Base-by-base conservation (phyloP, 2,797 vertebrate species). In the Borostomias antarcticus region DNA sequence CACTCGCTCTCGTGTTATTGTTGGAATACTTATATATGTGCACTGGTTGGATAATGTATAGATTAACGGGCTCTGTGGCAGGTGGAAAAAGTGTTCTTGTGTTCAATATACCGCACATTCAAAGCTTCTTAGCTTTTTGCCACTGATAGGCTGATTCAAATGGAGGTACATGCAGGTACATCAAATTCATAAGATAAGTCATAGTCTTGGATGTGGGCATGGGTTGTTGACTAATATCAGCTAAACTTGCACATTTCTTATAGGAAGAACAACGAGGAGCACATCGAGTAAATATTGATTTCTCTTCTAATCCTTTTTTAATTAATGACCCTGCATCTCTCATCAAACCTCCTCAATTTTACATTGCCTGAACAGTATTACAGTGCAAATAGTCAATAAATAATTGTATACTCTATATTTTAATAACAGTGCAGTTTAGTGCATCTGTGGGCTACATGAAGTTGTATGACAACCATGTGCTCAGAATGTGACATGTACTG, bases 331-430 rank as follows among this genome's bases (percentile, higher is more conserved):
- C 7, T 19, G 8, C 29, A 9, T 19, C 17, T 56, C 53, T 19
- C 53, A 32, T 56, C 8, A 13, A 30, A 56, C 53, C 29, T 21
- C 53, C 47, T 50, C n/a, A n/a, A n/a, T n/a, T n/a, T n/a, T n/a
- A n/a, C n/a, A n/a, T n/a, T n/a, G n/a, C n/a, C n/a, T n/a, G n/a
- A n/a, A n/a, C 43, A 45, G 15, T n/a, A 45, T 45, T 45, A 15
- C 43, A 45, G 43, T 15, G 4, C 43, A 13, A 45, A 45, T 13
- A n/a, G n/a, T 13, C 43, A 45, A 4, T n/a, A 45, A 45, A 5
- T 1, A 45, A 45, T 45, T 45, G 15, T n/a, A 5, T 45, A 45
- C 43, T 6, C 43, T n/a, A n/a, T n/a, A n/a, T n/a, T n/a, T n/a
- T n/a, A n/a, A n/a, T n/a, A n/a, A n/a, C n/a, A n/a, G n/a, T n/a